Conservation (phyloP, 2,888 invertebrate species). For the Caenorhabditis angaria region DNA sequence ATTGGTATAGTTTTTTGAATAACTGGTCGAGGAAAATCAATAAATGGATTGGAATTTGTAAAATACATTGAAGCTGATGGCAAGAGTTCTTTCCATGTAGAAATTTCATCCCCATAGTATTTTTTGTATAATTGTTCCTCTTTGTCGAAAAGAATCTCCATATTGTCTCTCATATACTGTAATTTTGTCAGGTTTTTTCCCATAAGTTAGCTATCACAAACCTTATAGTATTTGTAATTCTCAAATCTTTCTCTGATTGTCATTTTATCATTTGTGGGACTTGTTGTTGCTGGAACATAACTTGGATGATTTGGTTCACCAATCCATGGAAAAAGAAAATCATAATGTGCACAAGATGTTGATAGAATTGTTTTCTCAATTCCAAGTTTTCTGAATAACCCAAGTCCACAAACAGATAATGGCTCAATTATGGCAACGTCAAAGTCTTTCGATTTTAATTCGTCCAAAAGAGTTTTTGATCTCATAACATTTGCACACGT, state of each 20-base stretch:
- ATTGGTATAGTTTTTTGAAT: constrained; percentile 45
- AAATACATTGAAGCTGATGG: constrained; percentile 17
- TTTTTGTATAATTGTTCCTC: constrained; percentile 10
- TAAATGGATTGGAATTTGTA: constrained; percentile 44
- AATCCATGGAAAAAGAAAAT: constrained; percentile 21
- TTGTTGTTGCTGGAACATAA: constrained; percentile 22
- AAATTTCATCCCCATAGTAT: background rate
- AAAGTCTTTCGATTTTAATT: constrained; percentile 14
- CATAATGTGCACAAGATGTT: constrained; percentile 21
- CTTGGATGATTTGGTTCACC: constrained; percentile 24
- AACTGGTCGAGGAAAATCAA: constrained; percentile 42
- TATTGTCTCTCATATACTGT: constrained; percentile 3
- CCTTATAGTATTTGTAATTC: constrained; percentile 12
- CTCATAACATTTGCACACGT: constrained; percentile 24
- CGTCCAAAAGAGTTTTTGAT: constrained; percentile 12
- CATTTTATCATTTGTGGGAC: constrained; percentile 22
- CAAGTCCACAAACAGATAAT: constrained; percentile 27
- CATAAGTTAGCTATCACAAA: background rate
- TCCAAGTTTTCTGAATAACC: constrained; percentile 18
- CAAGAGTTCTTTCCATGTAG: constrained; percentile 3
- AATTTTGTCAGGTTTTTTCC: background rate
- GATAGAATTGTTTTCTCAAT: constrained; percentile 31
- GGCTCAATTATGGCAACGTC: constrained; percentile 38
- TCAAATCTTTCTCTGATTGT: constrained; percentile 16
- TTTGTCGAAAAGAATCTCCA: constrained; percentile 11